Base-by-base conservation (phyloP, 2,113 vertebrate species). In the Hydrolagus affinis region DNA sequence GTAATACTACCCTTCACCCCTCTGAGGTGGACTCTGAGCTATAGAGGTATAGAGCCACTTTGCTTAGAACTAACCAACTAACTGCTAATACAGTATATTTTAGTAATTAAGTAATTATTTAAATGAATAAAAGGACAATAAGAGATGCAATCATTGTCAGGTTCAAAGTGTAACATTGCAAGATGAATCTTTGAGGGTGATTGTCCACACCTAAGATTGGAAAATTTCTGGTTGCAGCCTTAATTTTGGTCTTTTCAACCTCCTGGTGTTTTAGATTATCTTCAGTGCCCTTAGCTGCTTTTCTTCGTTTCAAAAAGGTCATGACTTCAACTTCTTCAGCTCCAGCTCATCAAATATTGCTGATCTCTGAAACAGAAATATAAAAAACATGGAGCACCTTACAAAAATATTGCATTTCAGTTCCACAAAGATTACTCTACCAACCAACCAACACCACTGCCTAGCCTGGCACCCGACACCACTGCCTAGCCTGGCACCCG, bases 281-380 rank as follows among this genome's bases (percentile, higher is more conserved):
- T 32, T 83, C 78, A 1, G 10, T 64, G 62, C 25, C 62, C 66
- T 83, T 83, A 1, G 28, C 15, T 11, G 78, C 14, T 60, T 66
- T 83, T 21, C 78, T 83, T 32, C 78, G 78, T 66, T 66, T 83
- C 62, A 83, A 32, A 83, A 83, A 32, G 3, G 60, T 32, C 78
- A 83, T 83, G 78, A 28, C 66, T 44, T 32, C 11, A 30, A 3
- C 7, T 83, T 21, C 60, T 3, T 32, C 60, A 30, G 23, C 76
- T 64, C 17, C 75, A 30, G 23, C 56, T 64, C 17, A 44, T 78
- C 23, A 28, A 59, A 80, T 11, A 64, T 25, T 66, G 30, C 60
- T 30, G 28, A 66, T 21, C 62, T 25, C 62, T 83, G 25, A 15
- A 64, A 62, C 59, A 83, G 15, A 68, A 30, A 21, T 19, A 83